Evolutionary conservation across 2,888 invertebrate genomes (phyloP), one percentile per base, ranked within the genome.

Genomic region (Biston stratarius): DNA sequence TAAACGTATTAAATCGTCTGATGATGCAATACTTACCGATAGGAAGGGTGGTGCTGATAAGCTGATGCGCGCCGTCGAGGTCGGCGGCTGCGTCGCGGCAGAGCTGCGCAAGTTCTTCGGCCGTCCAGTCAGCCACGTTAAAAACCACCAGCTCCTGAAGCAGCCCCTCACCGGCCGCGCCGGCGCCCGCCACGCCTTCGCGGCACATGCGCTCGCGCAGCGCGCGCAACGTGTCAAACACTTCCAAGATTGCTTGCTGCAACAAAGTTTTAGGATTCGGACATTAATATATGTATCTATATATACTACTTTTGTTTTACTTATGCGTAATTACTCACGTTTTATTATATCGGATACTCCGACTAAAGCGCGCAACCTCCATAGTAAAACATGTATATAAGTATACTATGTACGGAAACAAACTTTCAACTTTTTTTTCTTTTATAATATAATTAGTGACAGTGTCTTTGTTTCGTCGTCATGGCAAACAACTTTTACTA

Each of bases 91-190:
- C 87, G 49, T 90, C 88, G 8, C 83, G 86, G 65, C 89, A 91
- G 11, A 92, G 78, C 61, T 91, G 88, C 0, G 89, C 72, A 10
- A 94, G 79, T 71, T 94, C 93, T 6, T 91, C 89, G 0, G 85
- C 71, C 1, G 91, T 82, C 94, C 93, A 93, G 73, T 93, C 92
- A 0, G 86, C 88, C 40, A 94, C 93, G 71, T 92, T 92, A 72
- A 91, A 89, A 58, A 93, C 80, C 59, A 89, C 83, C 69, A 93
- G 74, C 59, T 94, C 91, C 58, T 89, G 77, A 44, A 78, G 79
- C 9, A 78, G 15, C 0, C 83, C 85, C 69, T 89, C 90, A 7
- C 86, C 89, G 59, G 83, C 72, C 69, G 83, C 72, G 2, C 83
- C 86, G 7, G 83, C 72, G 2, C 83, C 86, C 7, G 78, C 59